phyloP scores from a whole-genome alignment of 2,888 invertebrate species.

The Syritta pipiens region DNA sequence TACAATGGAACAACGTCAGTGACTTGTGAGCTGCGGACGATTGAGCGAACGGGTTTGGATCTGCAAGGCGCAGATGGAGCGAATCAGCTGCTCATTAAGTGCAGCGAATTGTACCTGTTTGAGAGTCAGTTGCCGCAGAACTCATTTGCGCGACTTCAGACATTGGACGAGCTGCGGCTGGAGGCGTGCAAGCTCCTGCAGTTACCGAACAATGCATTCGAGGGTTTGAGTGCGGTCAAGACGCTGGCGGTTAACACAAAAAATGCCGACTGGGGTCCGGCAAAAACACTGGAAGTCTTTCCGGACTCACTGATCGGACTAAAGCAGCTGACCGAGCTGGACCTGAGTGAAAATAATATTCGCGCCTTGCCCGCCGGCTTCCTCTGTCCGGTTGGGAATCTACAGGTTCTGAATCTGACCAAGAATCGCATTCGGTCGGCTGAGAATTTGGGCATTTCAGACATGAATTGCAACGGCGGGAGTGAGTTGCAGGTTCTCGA shows the following conservation, averaged over 20 bases:
- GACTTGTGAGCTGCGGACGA: constrained; percentile 85
- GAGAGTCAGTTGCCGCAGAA: constrained; percentile 89
- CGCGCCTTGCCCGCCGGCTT: constrained; percentile 88
- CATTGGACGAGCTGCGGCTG: constrained; percentile 86
- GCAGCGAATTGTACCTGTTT: constrained; percentile 89
- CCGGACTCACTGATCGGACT: constrained; percentile 87
- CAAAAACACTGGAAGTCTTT: constrained; percentile 87
- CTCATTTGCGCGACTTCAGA: constrained; percentile 86
- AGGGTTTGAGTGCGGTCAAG: constrained; percentile 86
- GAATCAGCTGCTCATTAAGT: constrained; percentile 86
- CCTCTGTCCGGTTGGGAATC: constrained; percentile 88
- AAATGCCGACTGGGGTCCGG: constrained; percentile 89
- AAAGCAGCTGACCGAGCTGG: constrained; percentile 88
- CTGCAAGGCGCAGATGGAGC: constrained; percentile 84
- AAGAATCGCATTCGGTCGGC: constrained; percentile 89
- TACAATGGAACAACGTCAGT: constrained; percentile 81
- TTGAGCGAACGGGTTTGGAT: constrained; percentile 85
- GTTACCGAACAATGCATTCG: constrained; percentile 87
- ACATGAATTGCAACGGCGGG: constrained; percentile 82
- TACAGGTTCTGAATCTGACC: constrained; percentile 91
- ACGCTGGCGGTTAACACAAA: constrained; percentile 86
- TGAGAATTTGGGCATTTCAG: constrained; percentile 86
- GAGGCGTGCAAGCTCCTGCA: constrained; percentile 89
- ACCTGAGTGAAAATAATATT: constrained; percentile 91
- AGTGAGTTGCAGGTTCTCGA: constrained; percentile 88